Evolutionary conservation across 1,140 invertebrate genomes (phyloP), one percentile per base, ranked within the genome.

Genomic region (Notospermus geniculatus): DNA sequence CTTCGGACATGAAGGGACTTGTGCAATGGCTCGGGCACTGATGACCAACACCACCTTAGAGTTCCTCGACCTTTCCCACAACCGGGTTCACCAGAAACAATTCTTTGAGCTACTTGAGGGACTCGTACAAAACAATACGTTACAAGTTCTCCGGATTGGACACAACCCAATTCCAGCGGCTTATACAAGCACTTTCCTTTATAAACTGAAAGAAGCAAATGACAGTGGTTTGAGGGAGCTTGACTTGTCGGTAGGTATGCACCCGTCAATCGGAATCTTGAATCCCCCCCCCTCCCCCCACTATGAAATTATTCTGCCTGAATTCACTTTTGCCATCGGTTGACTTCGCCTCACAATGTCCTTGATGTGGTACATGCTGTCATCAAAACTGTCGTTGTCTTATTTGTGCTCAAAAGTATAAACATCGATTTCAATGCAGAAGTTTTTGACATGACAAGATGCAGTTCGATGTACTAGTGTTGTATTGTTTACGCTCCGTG

Each of bases 1-100:
- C 0, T 77, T 79, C 57, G 76, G 69, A 0, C 75, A 68, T 58
- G 75, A 77, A 53, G 77, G 77, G 1, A 65, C 68, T 41, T 64
- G 71, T 11, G 77, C 77, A 5, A 29, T 78, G 50, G 67, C 63
- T 0, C 62, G 70, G 29, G 64, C 67, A 17, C 64, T 79, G n/a
- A 43, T 54, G 2, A 41, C 56, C 7, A 79, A 79, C 63, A 63
- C 60, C 13, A 69, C 62, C 9, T 53, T 79, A 17, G 41, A 50
- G 17, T 60, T 66, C 2, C 64, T 79, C 22, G 73, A 79, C 52
- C 30, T 79, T 1, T 52, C 73, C 2, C 68, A 62, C 59, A 79
- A 79, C 62, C 39, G 77, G 41, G 76, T 79, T 29, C 67, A 74
- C 45, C 68, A 70, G 25, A 68, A 66, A 2, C 76, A 71, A 2